These are phyloP conservation scores for Periophthalmus magnuspinnatus DNA, from an alignment of 2,797 vertebrate genomes.

Conservation along the genomic window DNA sequence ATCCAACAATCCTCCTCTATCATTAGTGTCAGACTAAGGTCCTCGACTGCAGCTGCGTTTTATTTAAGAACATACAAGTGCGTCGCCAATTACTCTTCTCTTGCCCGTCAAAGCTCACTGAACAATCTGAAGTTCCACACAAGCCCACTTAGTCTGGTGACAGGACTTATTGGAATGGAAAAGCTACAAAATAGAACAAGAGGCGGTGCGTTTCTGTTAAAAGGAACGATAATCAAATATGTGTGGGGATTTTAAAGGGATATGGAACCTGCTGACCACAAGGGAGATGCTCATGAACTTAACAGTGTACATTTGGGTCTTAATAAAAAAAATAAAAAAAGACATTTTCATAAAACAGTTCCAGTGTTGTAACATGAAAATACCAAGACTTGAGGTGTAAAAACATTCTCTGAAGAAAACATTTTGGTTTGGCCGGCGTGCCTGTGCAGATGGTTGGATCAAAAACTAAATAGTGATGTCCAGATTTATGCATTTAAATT, in stretches of 20 bases:
- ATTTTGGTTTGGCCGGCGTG: neutral
- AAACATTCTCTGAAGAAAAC: too few species aligned
- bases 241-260: conserved; percentile 38
- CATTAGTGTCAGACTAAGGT: conserved; percentile 27
- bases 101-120: conserved; percentile 60
- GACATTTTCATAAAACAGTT: too few species aligned
- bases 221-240: conserved; percentile 67
- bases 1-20: neutral
- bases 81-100: conserved; percentile 52
- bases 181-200: conserved; percentile 61
- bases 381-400: too few species aligned
- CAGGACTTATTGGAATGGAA: conserved; percentile 73
- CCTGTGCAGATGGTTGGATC: neutral
- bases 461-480: too few species aligned
- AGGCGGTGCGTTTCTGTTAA: conserved; percentile 55
- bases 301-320: conserved; percentile 17
- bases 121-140: conserved; percentile 66
- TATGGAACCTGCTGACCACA: conserved; percentile 51
- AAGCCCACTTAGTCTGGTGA: conserved; percentile 76
- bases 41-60: conserved; percentile 35
- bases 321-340: too few species aligned
- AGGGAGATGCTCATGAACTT: conserved; percentile 23
- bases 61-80: conserved; percentile 43
- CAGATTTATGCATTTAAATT: too few species aligned
- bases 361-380: too few species aligned